Evolutionary conservation across 2,797 vertebrate genomes (phyloP).

Genomic region (Arremon aurantiirostris): DNA sequence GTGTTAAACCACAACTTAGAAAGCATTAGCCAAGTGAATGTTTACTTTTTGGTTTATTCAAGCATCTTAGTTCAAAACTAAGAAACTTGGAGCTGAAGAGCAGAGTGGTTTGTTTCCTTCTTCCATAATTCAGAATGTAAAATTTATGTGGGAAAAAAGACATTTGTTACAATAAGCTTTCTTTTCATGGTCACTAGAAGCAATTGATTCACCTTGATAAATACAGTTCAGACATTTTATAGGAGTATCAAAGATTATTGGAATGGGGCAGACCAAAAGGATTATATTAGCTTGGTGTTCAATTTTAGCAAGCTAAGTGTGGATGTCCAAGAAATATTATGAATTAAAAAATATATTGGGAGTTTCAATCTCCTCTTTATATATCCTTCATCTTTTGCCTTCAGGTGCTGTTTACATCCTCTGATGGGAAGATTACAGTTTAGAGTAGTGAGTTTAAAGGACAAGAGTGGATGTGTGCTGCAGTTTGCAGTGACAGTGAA

Average conservation of each 20-base stretch:
- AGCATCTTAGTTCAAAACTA: not conserved
- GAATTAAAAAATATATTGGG: not conserved
- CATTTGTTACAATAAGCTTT: not conserved
- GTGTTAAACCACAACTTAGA: slow-evolving; percentile 4
- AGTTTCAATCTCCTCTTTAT: not conserved
- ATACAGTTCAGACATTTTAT: not conserved
- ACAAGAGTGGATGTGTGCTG: not conserved
- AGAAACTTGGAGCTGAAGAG: not conserved
- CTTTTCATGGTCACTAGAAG: not conserved
- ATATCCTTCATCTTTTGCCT: not conserved
- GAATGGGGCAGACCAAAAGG: not conserved
- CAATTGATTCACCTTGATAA: not conserved
- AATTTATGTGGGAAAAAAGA: not conserved
- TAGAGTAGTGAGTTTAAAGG: not conserved
- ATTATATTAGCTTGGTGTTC: not conserved
- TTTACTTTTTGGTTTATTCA: slow-evolving; percentile 19
- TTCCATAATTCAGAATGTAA: not conserved
- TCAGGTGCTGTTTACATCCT: not conserved
- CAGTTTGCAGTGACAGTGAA: not conserved
- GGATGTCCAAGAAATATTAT: not conserved
- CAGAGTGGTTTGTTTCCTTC: not conserved
- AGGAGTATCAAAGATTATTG: not conserved
- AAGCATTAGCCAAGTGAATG: not conserved
- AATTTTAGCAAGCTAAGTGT: not conserved
- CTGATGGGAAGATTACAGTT: not conserved